Base-by-base conservation (phyloP, 2,113 vertebrate species). In the Dromas ardeola region DNA sequence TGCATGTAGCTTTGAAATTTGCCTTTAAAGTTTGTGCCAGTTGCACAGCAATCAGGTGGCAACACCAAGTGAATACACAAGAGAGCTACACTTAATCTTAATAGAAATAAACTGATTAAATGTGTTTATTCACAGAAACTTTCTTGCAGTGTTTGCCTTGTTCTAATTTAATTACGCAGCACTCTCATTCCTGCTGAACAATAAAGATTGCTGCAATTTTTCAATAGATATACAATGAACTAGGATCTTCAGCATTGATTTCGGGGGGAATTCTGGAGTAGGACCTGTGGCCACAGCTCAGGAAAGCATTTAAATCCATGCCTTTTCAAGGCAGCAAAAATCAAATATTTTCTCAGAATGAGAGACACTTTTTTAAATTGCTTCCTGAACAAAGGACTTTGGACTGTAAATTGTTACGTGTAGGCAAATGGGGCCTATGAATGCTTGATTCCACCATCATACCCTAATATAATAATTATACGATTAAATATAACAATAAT, bases 71-170 rank as follows among this genome's bases (percentile, higher is more conserved):
- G 18, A 94, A 91, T 74, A 58, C 58, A 73, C 42, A 83, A 87
- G 56, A 73, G 58, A 84, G 6, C 4, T 84, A 25, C 18, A 85
- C 15, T 95, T 93, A 78, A 67, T 83, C 65, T 63, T 86, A 92
- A 92, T 21, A 86, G 74, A 95, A 95, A 90, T 84, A 83, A 96
- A 93, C 40, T 53, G 40, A 69, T 74, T 93, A 93, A 92, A 82
- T 6, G 2, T 61, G 79, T 78, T 88, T 92, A 52, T 89, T 91
- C 66, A 96, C 30, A 70, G 62, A 70, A 96, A 91, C 26, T 55
- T 85, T 83, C 43, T 91, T 90, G 38, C 65, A 93, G 32, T 88
- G 47, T 88, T 97, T 96, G 19, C 32, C 38, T 82, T 82, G 19
- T 29, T 93, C 26, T 96, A 80, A 86, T 94, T 90, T 92, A 90